Base-by-base conservation (phyloP, 2,113 vertebrate species). In the Larimichthys crocea region DNA sequence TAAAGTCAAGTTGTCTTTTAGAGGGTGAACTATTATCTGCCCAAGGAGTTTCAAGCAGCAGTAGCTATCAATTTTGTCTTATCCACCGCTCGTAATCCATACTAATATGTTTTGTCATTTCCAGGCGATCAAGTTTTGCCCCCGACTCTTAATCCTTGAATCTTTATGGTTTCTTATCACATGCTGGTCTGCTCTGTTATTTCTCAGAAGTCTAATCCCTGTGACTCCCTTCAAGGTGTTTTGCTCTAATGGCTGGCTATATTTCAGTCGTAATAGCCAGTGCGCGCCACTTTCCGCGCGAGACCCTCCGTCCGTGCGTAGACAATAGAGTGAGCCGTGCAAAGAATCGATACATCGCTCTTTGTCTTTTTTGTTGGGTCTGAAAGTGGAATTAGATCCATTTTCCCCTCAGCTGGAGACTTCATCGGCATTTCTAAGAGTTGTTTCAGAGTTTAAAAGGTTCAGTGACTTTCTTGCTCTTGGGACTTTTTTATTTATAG, bases 331-430 rank as follows among this genome's bases (percentile, higher is more conserved):
- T 48, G 66, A 22, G 73, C 66, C 48, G 62, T 61, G 76, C 55
- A 52, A 52, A 57, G 53, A 76, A 91, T 92, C 86, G 14, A 87
- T 89, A 48, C 22, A 0, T 56, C 66, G 81, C 48, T 73, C 57
- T 82, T 67, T 88, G 74, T 76, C 42, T 73, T 74, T 80, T 83
- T 89, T 26, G 56, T 84, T 86, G 80, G 61, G 60, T 50, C 67
- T 26, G 16, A 84, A 80, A 82, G 22, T 67, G 52, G 79, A 85
- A 62, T 82, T 72, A 46, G 55, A 68, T 82, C 50, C n/a, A 68
- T 85, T 84, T 84, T 49, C 53, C 42, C 40, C 26, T 69, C 66
- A 63, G 53, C 71, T 79, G 77, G 19, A 62, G 15, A 53, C 56
- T 19, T 61, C 59, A 17, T 14, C 4, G 0, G 53, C 49, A 22